phyloP scores from a whole-genome alignment of 2,113 vertebrate genomes.

The Pavo muticus region DNA sequence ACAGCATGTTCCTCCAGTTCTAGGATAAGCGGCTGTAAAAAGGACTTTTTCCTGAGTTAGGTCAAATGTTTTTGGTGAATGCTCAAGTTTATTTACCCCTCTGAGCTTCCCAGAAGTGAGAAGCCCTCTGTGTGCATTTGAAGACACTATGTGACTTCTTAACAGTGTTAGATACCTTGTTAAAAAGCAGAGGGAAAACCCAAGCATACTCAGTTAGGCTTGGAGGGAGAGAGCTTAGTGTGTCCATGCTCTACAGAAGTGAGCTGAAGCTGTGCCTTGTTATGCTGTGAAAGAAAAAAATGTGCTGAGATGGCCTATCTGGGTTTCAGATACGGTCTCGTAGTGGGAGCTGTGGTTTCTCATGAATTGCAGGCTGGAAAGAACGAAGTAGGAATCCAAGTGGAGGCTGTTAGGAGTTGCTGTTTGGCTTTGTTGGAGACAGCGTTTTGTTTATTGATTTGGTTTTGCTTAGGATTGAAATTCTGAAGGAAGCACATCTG shows the following conservation, averaged over 20 bases:
- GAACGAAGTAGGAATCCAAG: neutral
- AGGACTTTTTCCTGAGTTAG: neutral
- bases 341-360: neutral
- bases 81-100: neutral
- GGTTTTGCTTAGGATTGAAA: neutral
- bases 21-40: neutral
- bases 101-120: neutral
- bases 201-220: fast-evolving
- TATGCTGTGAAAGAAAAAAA: neutral
- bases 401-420: neutral
- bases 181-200: neutral
- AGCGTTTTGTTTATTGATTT: neutral
- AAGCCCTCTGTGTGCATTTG: neutral
- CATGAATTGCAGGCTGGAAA: neutral
- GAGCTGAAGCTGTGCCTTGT: neutral
- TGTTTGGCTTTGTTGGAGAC: neutral
- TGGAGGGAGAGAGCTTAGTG: neutral
- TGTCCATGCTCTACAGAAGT: neutral
- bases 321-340: neutral
- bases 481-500: fast-evolving
- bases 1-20: neutral
- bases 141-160: neutral
- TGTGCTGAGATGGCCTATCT: fast-evolving
- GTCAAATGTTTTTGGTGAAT: neutral
- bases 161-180: neutral